Percentiles rank a stretch among this genome's conserved stretches.
Evolutionary conservation across 2,113 vertebrate species (phyloP).

Genomic region (Sminthopsis crassicaudata): DNA sequence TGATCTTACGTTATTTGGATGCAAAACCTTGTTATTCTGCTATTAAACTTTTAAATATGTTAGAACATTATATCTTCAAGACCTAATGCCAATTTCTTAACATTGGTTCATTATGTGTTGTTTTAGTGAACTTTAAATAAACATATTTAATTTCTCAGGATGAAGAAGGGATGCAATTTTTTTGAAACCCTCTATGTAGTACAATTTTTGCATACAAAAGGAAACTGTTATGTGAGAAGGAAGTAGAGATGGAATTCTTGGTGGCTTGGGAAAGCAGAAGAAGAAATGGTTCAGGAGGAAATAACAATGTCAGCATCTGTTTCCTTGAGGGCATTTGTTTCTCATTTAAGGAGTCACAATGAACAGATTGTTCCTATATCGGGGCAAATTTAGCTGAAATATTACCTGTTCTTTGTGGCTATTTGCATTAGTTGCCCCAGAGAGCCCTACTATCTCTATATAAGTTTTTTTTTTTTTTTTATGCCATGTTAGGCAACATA

Average conservation of each 20-base stretch:
- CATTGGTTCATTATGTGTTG: neutral
- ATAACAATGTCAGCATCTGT: neutral
- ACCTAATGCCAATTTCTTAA: conserved; percentile 59
- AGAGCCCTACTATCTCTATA: neutral
- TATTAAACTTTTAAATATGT: conserved; percentile 57
- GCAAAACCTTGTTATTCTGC: neutral
- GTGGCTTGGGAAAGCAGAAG: neutral
- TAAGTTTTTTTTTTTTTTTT: neutral
- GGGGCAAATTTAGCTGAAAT: neutral
- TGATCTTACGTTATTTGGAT: too few species aligned
- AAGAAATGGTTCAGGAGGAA: neutral
- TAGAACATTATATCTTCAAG: neutral
- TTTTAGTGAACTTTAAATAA: neutral
- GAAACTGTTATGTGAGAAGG: neutral
- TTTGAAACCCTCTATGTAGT: neutral
- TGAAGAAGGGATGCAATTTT: neutral
- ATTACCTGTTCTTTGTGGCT: neutral
- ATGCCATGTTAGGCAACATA: neutral
- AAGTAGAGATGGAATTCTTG: neutral
- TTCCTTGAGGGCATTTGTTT: conserved; percentile 13
- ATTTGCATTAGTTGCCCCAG: neutral
- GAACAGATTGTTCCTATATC: neutral
- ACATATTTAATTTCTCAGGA: neutral
- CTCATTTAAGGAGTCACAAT: neutral
- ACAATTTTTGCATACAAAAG: neutral